Evolutionary conservation across 1,140 invertebrate species (phyloP).

Genomic region (Zaprionus taronus): DNA sequence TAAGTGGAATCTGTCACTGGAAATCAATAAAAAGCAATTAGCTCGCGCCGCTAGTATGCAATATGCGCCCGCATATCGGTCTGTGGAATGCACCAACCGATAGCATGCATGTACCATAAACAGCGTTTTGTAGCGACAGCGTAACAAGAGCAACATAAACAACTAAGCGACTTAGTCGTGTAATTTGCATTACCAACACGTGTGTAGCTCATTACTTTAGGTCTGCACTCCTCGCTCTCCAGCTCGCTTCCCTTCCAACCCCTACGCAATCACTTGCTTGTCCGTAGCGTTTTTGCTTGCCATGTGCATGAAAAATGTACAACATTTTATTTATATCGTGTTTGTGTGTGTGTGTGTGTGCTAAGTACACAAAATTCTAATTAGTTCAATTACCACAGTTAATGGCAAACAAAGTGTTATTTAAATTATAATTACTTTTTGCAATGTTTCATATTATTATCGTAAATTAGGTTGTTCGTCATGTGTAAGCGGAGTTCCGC

Average conservation of each 20-base stretch:
- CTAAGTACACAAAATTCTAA: slow-evolving; percentile 21
- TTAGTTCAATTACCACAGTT: slow-evolving; percentile 24
- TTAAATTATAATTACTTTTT: slow-evolving; percentile 40
- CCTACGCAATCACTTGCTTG: too few relatives aligned
- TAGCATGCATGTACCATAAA: slow-evolving; percentile 8
- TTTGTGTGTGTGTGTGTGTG: slow-evolving; percentile 13
- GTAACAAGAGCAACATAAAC: slow-evolving; percentile 10
- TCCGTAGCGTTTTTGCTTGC: too few relatives aligned
- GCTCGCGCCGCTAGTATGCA: slow-evolving; percentile 6
- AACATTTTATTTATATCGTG: slow-evolving; percentile 13
- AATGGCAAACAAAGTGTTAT: slow-evolving; percentile 11
- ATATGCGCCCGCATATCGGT: background rate
- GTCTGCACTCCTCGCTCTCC: background rate
- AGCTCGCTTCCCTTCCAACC: too few relatives aligned
- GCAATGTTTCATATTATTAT: background rate
- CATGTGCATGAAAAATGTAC: slow-evolving; percentile 12
- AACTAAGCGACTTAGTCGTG: slow-evolving; percentile 33
- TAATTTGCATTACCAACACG: slow-evolving; percentile 40
- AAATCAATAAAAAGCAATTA: slow-evolving; percentile 46
- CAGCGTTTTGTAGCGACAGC: slow-evolving; percentile 9
- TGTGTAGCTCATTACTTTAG: slow-evolving; percentile 31
- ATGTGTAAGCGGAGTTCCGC: background rate
- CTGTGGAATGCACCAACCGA: slow-evolving; percentile 7
- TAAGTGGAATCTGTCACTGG: slow-evolving; percentile 7
- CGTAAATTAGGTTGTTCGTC: background rate